These are phyloP conservation scores for Caenorhabditis remanei DNA, from an alignment of 1,140 invertebrate species.

Conservation along the genomic window DNA sequence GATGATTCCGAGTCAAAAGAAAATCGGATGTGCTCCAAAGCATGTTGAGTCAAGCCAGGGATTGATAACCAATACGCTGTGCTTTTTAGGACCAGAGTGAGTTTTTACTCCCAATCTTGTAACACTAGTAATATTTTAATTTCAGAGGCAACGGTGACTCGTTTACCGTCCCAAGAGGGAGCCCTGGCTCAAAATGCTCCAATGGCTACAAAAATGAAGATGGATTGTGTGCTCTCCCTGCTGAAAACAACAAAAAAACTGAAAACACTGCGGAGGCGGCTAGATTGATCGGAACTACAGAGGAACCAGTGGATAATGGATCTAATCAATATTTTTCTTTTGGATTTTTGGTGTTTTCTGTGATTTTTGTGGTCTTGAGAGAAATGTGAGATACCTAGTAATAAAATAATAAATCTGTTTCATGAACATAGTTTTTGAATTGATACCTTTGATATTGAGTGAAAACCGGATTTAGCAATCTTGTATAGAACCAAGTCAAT, in stretches of 20 bases:
- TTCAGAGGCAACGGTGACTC: not conserved
- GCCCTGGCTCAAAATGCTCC: not conserved
- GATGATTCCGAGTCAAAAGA: not conserved
- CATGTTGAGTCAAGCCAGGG: not conserved
- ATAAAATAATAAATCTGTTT: too few species aligned
- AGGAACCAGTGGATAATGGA: too few species aligned
- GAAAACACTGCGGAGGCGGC: too few species aligned
- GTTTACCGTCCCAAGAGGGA: not conserved
- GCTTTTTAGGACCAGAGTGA: not conserved
- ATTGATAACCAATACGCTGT: not conserved
- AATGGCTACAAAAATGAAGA: not conserved
- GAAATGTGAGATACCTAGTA: too few species aligned
- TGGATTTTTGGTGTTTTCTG: too few species aligned
- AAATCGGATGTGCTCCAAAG: not conserved
- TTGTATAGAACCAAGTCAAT: too few species aligned
- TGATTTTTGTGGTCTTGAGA: too few species aligned
- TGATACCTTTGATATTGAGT: too few species aligned
- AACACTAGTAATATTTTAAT: not conserved
- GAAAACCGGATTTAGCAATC: too few species aligned
- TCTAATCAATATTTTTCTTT: too few species aligned
- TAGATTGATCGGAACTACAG: too few species aligned
- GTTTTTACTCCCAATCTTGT: not conserved
- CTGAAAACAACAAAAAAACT: not conserved
- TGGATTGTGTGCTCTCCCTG: slow-evolving; percentile 20
- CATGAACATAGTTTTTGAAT: too few species aligned